Evolutionary conservation across 2,113 vertebrate genomes (phyloP), one percentile per base, ranked within the genome.

Genomic region (Cephalopterus ornatus): DNA sequence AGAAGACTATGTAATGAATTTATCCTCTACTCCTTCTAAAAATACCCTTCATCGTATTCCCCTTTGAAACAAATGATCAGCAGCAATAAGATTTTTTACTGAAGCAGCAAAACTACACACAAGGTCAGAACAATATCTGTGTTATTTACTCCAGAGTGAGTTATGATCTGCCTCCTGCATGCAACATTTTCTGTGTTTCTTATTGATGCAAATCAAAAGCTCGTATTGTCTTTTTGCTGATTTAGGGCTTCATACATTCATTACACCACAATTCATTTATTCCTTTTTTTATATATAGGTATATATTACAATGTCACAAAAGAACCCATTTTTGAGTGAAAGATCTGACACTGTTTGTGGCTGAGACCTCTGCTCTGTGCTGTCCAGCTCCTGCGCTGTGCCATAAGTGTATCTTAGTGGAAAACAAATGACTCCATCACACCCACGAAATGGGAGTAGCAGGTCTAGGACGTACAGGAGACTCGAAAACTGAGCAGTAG

Each of bases 71-170:
- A 84, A 94, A 83, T 18, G 72, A 59, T 81, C 95, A 93, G 52
- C 61, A 84, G 49, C 72, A 80, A 44, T 80, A 85, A 85, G 50
- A 9, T 91, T 92, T 93, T 96, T 86, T 88, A 90, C 95, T 91
- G 95, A 94, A 91, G 56, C 79, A 92, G 90, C 88, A 95, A 80
- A 95, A 73, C 65, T 96, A 46, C 42, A 63, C 88, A 65, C 88
- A 91, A 94, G 93, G 79, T 96, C 73, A 19, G 79, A 91, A 94
- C 93, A 95, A 89, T 96, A 71, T 95, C 76, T 92, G 28, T 76
- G 81, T 84, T 93, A 95, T 95, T 96, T 97, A 89, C 86, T 96
- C 67, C 79, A 72, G 71, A 0, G 0, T 94, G 88, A 97, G 80
- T 93, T 97, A 95, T 93, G 85, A 81, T 84, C 95, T 93, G 92